Evolutionary conservation across 2,888 invertebrate species (phyloP).

Genomic region (Galeopsomyia nigrocyanea): DNA sequence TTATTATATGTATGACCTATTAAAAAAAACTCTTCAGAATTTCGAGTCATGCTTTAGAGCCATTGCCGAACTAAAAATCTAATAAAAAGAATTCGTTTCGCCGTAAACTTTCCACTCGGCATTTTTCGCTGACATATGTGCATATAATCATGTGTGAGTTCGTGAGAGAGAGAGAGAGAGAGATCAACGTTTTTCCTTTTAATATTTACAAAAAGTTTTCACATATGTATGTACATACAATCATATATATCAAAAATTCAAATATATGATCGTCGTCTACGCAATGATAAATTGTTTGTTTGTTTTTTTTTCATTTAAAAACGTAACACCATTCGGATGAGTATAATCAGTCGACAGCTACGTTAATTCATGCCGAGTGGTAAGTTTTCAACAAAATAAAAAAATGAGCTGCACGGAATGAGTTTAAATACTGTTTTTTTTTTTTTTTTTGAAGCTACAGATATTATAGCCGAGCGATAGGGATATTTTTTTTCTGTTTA

Average conservation of each 20-base stretch:
- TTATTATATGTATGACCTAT: conserved; percentile 15
- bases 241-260: conserved; percentile 40
- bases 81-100: neutral
- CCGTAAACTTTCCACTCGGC: neutral
- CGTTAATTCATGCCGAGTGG: neutral
- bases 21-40: conserved; percentile 15
- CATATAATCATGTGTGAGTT: conserved; percentile 26
- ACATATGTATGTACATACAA: conserved; percentile 38
- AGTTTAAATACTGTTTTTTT: no score
- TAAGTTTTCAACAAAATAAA: no score
- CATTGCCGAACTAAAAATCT: conserved; percentile 28
- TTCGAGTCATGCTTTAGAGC: conserved; percentile 8
- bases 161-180: no score
- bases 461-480: no score
- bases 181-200: conserved; percentile 30
- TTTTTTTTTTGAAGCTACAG: no score
- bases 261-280: conserved; percentile 1
- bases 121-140: neutral
- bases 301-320: conserved; percentile 22
- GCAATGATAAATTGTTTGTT: conserved; percentile 14
- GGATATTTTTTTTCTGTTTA: no score
- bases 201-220: conserved; percentile 38
- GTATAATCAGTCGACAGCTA: conserved; percentile 24
- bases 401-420: no score
- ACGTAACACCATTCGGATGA: conserved; percentile 10